A percentile compares a stretch with the other conserved stretches of the same genome.
Evolutionary conservation across 2,113 vertebrate species (phyloP).

Genomic region (Austrofundulus limnaeus): DNA sequence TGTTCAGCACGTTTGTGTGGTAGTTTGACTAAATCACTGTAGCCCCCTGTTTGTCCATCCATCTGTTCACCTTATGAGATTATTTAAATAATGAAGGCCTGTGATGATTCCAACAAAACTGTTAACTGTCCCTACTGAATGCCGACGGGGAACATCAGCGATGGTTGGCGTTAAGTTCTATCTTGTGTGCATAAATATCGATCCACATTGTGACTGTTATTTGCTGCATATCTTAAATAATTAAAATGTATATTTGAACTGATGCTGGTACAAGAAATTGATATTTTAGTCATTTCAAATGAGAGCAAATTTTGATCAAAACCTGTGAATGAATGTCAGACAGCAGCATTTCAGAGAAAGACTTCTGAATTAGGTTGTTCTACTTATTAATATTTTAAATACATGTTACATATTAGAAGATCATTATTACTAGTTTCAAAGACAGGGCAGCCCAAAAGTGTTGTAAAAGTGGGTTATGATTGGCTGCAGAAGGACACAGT

Average conservation of each 20-base stretch:
- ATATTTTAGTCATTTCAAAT: not conserved
- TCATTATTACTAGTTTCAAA: constrained; percentile 53
- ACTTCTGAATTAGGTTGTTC: constrained; percentile 16
- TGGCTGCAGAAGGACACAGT: constrained; percentile 46
- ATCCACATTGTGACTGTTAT: too few species aligned
- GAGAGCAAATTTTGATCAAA: not conserved
- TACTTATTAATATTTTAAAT: constrained; percentile 45
- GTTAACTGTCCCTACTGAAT: too few species aligned
- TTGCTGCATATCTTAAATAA: too few species aligned
- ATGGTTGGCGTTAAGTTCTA: too few species aligned
- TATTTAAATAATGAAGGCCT: too few species aligned
- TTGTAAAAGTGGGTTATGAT: constrained; percentile 48
- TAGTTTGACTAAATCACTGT: too few species aligned
- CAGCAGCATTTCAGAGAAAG: constrained; percentile 1
- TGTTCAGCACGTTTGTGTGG: too few species aligned
- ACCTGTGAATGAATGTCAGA: not conserved
- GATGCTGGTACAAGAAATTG: not conserved
- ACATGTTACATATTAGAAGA: constrained; percentile 37
- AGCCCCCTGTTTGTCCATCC: too few species aligned
- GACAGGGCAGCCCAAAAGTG: constrained; percentile 30
- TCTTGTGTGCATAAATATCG: too few species aligned
- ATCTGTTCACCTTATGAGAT: too few species aligned
- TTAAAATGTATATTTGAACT: not conserved
- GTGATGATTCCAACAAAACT: too few species aligned
- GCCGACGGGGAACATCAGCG: too few species aligned